phyloP scores from a whole-genome alignment of 2,113 vertebrate species.

The Balaenoptera acutorostrata region DNA sequence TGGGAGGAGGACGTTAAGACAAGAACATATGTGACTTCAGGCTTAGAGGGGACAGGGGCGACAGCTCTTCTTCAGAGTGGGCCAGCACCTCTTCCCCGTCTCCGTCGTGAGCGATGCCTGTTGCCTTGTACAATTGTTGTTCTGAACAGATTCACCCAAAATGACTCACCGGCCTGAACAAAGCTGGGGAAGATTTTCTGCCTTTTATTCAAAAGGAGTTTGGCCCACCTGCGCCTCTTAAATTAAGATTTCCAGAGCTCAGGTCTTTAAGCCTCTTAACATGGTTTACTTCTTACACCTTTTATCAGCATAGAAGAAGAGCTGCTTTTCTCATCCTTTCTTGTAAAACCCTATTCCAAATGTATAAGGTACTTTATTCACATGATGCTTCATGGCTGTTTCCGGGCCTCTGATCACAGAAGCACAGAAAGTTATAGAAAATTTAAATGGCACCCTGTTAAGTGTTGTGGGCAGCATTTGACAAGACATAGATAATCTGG shows the following conservation, averaged over 20 bases:
- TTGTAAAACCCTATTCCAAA: constrained; percentile 43
- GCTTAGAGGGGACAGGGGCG: neutral
- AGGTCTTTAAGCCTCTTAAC: constrained; percentile 60
- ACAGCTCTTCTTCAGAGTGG: neutral
- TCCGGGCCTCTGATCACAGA: neutral
- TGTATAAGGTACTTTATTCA: constrained; percentile 35
- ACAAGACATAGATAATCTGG: neutral
- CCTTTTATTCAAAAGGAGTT: constrained; percentile 49
- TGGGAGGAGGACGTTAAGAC: neutral
- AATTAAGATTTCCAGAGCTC: constrained; percentile 60
- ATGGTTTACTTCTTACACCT: constrained; percentile 43
- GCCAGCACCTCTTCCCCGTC: neutral
- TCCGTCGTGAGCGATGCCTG: neutral
- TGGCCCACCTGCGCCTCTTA: constrained; percentile 58
- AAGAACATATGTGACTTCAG: neutral
- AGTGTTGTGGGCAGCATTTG: neutral
- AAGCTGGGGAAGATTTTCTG: constrained; percentile 53
- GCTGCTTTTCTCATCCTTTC: constrained; percentile 52
- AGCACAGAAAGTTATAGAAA: constrained; percentile 25
- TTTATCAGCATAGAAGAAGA: constrained; percentile 49
- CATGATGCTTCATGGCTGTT: constrained; percentile 38
- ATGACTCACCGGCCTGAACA: constrained; percentile 49
- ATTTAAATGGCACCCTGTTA: constrained; percentile 1
- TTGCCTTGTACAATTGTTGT: constrained; percentile 38
- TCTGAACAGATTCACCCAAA: constrained; percentile 50